A percentile compares a stretch with the other conserved stretches of the same genome.
Evolutionary conservation across 2,797 vertebrate genomes (phyloP).

Genomic region (Macrochelys suwanniensis): DNA sequence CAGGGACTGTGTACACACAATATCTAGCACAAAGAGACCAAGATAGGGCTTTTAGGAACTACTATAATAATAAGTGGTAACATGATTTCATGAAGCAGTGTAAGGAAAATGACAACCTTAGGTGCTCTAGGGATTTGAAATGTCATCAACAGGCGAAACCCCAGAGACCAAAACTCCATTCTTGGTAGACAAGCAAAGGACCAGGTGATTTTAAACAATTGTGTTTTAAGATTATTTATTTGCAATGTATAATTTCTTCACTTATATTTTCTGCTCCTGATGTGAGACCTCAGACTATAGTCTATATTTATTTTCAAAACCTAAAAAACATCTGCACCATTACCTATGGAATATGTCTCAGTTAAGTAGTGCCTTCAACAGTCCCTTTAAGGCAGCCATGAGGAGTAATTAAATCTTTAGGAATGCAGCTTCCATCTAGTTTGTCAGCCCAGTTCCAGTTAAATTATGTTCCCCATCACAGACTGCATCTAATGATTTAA

Average conservation of each 20-base stretch:
- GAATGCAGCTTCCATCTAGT: slow-evolving; percentile 30
- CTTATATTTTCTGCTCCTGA: neutral
- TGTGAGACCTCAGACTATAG: neutral
- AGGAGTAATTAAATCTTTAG: slow-evolving; percentile 65
- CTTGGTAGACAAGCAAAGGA: neutral
- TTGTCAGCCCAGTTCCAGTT: slow-evolving; percentile 53
- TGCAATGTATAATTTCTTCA: neutral
- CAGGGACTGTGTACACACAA: neutral
- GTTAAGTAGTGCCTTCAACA: slow-evolving; percentile 48
- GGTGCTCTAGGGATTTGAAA: neutral
- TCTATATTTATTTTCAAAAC: neutral
- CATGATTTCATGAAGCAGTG: neutral
- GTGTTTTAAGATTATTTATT: neutral
- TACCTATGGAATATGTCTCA: slow-evolving; percentile 38
- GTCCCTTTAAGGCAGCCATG: slow-evolving; percentile 11
- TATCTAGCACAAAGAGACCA: neutral
- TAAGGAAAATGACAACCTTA: neutral
- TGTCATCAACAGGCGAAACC: neutral
- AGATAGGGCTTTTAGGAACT: neutral
- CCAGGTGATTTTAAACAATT: neutral
- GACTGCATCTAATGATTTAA: slow-evolving; percentile 59
- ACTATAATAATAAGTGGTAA: accelerated
- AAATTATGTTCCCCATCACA: slow-evolving; percentile 58
- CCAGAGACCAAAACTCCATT: neutral
- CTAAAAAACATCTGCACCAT: slow-evolving; percentile 6